Evolutionary conservation across 1,140 invertebrate species (phyloP).

Genomic region (Euwallacea similis): DNA sequence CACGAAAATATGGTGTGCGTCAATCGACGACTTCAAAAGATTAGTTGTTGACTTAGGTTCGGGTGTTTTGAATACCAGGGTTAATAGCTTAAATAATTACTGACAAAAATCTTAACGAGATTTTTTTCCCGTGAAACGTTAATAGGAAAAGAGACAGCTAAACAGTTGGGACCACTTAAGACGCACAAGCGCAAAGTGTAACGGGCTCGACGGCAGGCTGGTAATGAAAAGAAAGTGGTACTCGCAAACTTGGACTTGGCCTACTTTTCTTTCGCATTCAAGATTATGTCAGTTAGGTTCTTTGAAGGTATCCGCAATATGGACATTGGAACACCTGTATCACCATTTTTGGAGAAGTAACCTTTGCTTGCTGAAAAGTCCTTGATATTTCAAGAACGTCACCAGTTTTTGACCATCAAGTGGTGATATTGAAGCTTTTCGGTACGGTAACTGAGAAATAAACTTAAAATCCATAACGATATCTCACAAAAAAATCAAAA

Average conservation of each 20-base stretch:
- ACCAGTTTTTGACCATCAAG: slow-evolving; percentile 7
- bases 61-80: slow-evolving; percentile 4
- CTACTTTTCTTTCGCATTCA: slow-evolving; percentile 31
- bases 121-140: not conserved
- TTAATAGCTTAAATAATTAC: no score
- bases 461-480: no score
- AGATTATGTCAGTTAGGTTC: slow-evolving; percentile 33
- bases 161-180: not conserved
- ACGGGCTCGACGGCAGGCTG: slow-evolving; percentile 3
- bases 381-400: slow-evolving; percentile 18
- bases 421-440: not conserved
- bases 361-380: slow-evolving; percentile 1
- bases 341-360: slow-evolving; percentile 20
- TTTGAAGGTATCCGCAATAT: slow-evolving; percentile 26
- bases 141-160: not conserved
- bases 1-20: slow-evolving; percentile 1
- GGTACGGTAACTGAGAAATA: not conserved
- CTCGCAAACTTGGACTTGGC: slow-evolving; percentile 37
- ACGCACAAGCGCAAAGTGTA: slow-evolving; percentile 1
- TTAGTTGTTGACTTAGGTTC: slow-evolving; percentile 30
- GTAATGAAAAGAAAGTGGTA: slow-evolving; percentile 35
- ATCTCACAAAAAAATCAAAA: no score
- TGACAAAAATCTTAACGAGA: not conserved
- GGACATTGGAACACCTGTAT: slow-evolving; percentile 21
- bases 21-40: not conserved